Evolutionary conservation across 1,140 invertebrate species (phyloP), one percentile per base, ranked within the genome.

Genomic region (Euura lappo): DNA sequence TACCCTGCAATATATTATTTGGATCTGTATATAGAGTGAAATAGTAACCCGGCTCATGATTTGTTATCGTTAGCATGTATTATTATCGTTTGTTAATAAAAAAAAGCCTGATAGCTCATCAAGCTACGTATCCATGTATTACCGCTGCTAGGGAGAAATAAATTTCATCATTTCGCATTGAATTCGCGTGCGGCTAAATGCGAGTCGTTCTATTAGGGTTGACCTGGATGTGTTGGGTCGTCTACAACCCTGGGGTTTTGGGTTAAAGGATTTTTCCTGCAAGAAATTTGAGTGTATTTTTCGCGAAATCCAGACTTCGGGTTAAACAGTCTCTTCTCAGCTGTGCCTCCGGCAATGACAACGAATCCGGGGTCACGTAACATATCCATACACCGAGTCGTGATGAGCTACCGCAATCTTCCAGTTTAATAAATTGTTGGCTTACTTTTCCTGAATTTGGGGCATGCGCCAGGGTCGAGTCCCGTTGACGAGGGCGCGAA

Each of bases 401-500:
- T 28, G 28, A 28, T 28, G 51, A 60, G 51, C 51, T 60, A n/a
- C 51, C 8, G 51, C 51, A 60, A 60, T 60, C 10, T 60, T 60
- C 8, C 51, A 60, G 13, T n/a, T 60, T 60, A 60, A 60, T 60
- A 11, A 60, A 60, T 60, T 60, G 51, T 60, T 60, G 51, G 51
- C 13, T 60, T n/a, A 6, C 6, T 3, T 11, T 3, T 11, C 51
- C 8, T n/a, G 51, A 60, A 60, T 60, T 60, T n/a, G 51, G 13
- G 51, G 51, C 51, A 60, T 60, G 51, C 51, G 51, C 51, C 51
- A n/a, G 13, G 13, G 51, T 60, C 13, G 8, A 8, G 51, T 60
- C 51, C 8, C 51, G 51, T 60, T 60, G 51, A 11, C 51, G 51
- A 60, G 51, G 51, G 51, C 51, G 51, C 51, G 51, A 60, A 60